Conservation (phyloP, 2,113 vertebrate species). For the Seriola aureovittata region DNA sequence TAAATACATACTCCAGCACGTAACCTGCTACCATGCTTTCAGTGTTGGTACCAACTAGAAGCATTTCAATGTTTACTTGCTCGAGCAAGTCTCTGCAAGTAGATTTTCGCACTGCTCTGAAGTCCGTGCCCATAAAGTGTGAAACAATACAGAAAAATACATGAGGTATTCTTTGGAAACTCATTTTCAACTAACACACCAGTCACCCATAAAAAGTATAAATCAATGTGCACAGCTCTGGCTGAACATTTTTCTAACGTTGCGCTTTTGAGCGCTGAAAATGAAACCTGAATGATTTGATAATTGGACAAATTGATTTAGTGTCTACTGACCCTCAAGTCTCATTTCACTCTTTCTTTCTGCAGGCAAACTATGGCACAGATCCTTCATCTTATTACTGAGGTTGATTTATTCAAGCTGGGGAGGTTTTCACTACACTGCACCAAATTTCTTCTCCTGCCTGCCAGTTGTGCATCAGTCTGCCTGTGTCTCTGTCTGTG, state of each 20-base stretch:
- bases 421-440: background rate
- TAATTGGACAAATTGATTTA: conserved; percentile 23
- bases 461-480: background rate
- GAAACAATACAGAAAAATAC: background rate
- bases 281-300: conserved; percentile 20
- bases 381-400: background rate
- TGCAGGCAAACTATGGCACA: background rate
- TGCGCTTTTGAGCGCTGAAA: background rate
- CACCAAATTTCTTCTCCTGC: background rate
- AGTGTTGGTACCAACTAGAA: background rate
- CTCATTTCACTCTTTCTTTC: background rate
- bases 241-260: background rate
- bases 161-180: background rate
- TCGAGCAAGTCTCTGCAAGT: background rate
- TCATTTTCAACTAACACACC: background rate
- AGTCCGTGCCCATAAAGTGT: background rate
- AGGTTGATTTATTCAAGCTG: background rate
- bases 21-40: no score
- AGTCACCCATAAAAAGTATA: background rate
- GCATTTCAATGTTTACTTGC: no score
- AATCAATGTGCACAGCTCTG: background rate
- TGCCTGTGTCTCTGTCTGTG: background rate
- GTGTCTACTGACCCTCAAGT: background rate
- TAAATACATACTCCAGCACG: no score
- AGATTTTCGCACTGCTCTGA: background rate